These are phyloP conservation scores for Pyrgilauda ruficollis DNA, from an alignment of 2,113 vertebrate genomes.

Conservation along the genomic window DNA sequence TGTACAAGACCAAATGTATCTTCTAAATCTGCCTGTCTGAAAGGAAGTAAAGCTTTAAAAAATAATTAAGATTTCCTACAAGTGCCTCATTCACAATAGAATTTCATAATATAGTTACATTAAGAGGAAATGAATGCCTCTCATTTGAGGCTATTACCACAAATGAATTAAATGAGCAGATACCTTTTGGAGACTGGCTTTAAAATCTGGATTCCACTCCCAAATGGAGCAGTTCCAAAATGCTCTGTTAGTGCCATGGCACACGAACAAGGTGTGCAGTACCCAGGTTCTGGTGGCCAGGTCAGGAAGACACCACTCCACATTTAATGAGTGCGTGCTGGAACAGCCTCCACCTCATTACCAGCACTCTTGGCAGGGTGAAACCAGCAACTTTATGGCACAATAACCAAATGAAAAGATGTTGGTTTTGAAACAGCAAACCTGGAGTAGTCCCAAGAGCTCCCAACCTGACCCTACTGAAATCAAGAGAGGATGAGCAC, in stretches of 20 bases:
- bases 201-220: neutral
- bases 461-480: neutral
- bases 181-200: slow-evolving; percentile 27
- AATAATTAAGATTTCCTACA: slow-evolving; percentile 53
- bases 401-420: slow-evolving; percentile 7
- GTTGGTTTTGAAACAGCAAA: slow-evolving; percentile 18
- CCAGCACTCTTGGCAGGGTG: neutral
- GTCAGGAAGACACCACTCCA: neutral
- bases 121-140: slow-evolving; percentile 46
- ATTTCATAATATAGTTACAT: neutral
- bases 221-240: neutral
- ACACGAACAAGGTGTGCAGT: neutral
- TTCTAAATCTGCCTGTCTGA: slow-evolving; percentile 16
- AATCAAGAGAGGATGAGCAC: neutral
- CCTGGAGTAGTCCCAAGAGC: neutral
- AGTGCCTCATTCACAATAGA: slow-evolving; percentile 26
- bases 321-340: neutral
- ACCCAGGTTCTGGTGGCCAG: neutral
- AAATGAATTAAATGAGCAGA: slow-evolving; percentile 53
- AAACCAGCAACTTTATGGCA: neutral
- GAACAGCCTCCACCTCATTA: neutral
- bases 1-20: neutral
- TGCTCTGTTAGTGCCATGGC: neutral
- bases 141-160: slow-evolving; percentile 43
- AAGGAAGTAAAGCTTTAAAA: slow-evolving; percentile 48